These are phyloP conservation scores for Drosophila equinoxialis DNA, from an alignment of 1,140 invertebrate genomes.

Conservation along the genomic window DNA sequence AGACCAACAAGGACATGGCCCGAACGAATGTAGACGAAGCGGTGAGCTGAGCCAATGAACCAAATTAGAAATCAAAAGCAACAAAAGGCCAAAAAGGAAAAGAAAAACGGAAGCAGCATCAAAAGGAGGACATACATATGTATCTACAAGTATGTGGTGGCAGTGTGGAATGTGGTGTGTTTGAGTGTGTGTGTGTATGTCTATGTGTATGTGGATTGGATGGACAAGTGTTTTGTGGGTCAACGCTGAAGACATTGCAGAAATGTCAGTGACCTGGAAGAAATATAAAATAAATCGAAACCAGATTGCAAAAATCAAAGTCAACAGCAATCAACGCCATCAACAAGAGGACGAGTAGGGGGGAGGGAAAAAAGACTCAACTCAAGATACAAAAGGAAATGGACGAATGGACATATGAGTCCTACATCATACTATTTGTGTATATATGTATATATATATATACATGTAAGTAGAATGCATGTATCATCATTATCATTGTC, in stretches of 20 bases:
- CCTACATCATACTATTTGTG: neutral
- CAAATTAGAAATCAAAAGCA: constrained; percentile 67
- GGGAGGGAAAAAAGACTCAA: neutral
- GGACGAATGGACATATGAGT: constrained; percentile 1
- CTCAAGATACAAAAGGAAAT: constrained; percentile 20
- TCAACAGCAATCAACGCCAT: constrained; percentile 75
- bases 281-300: constrained; percentile 76
- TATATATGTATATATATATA: neutral
- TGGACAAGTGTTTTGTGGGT: constrained; percentile 25
- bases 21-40: neutral
- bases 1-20: constrained; percentile 5
- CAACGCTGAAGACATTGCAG: constrained; percentile 44
- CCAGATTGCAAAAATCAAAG: constrained; percentile 78
- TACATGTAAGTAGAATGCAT: constrained; percentile 35
- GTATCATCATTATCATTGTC: constrained; percentile 43
- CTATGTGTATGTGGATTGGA: constrained; percentile 19
- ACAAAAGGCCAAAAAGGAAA: constrained; percentile 30
- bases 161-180: constrained; percentile 10
- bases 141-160: constrained; percentile 9
- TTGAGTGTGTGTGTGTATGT: constrained; percentile 9
- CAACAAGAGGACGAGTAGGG: constrained; percentile 28
- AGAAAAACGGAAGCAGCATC: constrained; percentile 16
- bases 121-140: constrained; percentile 40
- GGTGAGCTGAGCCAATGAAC: constrained; percentile 59
- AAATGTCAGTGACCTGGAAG: constrained; percentile 74